A percentile compares a stretch with the other conserved stretches of the same genome.
phyloP scores from a whole-genome alignment of 2,113 vertebrate species.

The Mungos mungo region DNA sequence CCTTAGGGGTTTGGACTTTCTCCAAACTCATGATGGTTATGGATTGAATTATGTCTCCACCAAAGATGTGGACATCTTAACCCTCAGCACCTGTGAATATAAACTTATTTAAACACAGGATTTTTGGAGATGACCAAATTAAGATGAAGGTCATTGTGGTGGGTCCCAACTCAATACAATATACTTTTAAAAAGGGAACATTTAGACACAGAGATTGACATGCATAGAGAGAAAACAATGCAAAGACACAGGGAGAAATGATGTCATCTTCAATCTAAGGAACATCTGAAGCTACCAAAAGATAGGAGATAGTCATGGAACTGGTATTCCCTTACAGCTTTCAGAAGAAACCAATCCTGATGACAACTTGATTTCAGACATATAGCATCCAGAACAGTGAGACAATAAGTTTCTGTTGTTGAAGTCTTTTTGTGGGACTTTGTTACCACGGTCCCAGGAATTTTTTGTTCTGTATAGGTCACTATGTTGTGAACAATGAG shows the following conservation, averaged over 20 bases:
- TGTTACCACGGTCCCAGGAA: not conserved
- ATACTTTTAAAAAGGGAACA: not conserved
- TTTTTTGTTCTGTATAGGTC: not conserved
- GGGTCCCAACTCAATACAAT: not conserved
- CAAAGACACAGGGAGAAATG: not conserved
- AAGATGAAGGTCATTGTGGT: not conserved
- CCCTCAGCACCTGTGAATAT: not conserved
- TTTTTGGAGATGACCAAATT: not conserved
- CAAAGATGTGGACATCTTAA: not conserved
- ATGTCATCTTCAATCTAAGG: not conserved
- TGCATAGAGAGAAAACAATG: not conserved
- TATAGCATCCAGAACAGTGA: not conserved
- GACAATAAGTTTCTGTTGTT: not conserved
- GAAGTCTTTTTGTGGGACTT: not conserved
- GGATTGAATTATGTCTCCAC: not conserved
- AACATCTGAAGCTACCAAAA: not conserved
- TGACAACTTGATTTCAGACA: not conserved
- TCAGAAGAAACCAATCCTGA: not conserved
- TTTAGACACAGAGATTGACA: not conserved
- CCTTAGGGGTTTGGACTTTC: not conserved
- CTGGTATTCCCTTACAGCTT: not conserved
- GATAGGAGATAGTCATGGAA: too few relatives aligned
- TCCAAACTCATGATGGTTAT: not conserved
- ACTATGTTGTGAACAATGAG: not conserved
- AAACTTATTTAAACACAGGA: not conserved